A percentile compares a stretch with the other conserved stretches of the same genome.
These are phyloP conservation scores for Morpho achilles DNA, from an alignment of 2,888 invertebrate species.

Conservation along the genomic window DNA sequence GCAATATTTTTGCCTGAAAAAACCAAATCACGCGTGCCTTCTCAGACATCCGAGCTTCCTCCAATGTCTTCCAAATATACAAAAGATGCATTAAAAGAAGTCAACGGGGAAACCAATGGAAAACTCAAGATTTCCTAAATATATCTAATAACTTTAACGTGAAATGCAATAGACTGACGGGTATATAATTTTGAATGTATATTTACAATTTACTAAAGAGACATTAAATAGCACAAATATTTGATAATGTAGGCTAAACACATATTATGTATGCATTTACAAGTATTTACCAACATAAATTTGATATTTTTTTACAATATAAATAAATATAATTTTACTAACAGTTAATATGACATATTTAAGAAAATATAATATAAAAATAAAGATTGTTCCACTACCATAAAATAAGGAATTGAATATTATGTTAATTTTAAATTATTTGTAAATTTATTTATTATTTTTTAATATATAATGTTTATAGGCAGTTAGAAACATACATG, in stretches of 20 bases:
- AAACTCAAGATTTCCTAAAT: slow-evolving; percentile 38
- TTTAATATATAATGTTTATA: too few relatives aligned
- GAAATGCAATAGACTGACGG: slow-evolving; percentile 3
- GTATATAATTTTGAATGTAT: background rate
- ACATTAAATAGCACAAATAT: slow-evolving; percentile 1
- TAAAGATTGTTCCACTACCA: background rate
- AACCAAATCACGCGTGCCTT: slow-evolving; percentile 15
- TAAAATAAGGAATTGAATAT: background rate
- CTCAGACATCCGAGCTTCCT: slow-evolving; percentile 35
- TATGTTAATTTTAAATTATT: slow-evolving; percentile 1
- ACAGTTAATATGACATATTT: background rate
- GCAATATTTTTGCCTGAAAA: slow-evolving; percentile 61
- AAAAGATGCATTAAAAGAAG: slow-evolving; percentile 32
- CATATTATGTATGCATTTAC: slow-evolving; percentile 6
- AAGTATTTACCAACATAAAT: slow-evolving; percentile 6
- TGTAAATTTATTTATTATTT: background rate
- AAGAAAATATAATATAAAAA: background rate
- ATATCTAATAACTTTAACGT: background rate
- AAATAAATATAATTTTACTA: slow-evolving; percentile 1
- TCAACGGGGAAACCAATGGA: slow-evolving; percentile 47
- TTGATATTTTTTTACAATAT: background rate
- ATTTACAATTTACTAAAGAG: background rate
- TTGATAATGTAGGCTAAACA: background rate
- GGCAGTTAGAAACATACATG: too few relatives aligned
- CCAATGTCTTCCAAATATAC: slow-evolving; percentile 37